phyloP scores from a whole-genome alignment of 37 sponge, comb jelly and placozoan species.

The Mnemiopsis leidyi region DNA sequence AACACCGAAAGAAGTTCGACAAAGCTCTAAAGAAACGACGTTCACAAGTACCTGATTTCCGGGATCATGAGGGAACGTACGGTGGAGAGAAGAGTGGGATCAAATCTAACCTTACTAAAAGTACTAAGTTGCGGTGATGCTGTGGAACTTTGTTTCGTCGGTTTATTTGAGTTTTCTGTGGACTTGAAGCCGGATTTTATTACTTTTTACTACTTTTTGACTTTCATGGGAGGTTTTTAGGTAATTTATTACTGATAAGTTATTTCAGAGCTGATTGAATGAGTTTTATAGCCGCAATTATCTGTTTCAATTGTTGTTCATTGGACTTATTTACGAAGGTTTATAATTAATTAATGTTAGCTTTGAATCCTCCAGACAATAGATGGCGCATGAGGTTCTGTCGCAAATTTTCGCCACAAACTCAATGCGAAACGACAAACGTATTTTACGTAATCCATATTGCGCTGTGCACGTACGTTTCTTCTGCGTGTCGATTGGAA shows the following conservation, averaged over 20 bases:
- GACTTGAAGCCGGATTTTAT: not conserved
- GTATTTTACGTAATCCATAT: too few species aligned
- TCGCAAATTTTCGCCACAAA: too few species aligned
- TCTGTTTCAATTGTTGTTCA: too few species aligned
- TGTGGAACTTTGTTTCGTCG: too few species aligned
- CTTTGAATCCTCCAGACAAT: too few species aligned
- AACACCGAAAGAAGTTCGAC: conserved; percentile 81
- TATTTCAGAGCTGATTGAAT: not conserved
- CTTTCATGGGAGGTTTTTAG: not conserved
- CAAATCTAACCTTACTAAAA: conserved; percentile 72
- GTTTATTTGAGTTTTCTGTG: not conserved
- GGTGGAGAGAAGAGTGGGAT: conserved; percentile 88
- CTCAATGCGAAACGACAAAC: too few species aligned
- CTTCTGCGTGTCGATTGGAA: too few species aligned
- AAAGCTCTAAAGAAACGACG: conserved; percentile 76
- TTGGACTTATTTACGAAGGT: too few species aligned
- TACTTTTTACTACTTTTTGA: not conserved
- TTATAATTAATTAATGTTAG: too few species aligned
- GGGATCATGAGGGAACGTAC: conserved; percentile 68
- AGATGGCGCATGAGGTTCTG: too few species aligned
- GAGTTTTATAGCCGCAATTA: too few species aligned
- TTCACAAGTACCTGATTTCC: conserved; percentile 76
- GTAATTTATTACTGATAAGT: not conserved
- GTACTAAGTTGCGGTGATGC: conserved; percentile 77
- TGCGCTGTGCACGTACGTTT: too few species aligned